Evolutionary conservation across 1,140 invertebrate genomes (phyloP).

Genomic region (Ditylenchus dipsaci): DNA sequence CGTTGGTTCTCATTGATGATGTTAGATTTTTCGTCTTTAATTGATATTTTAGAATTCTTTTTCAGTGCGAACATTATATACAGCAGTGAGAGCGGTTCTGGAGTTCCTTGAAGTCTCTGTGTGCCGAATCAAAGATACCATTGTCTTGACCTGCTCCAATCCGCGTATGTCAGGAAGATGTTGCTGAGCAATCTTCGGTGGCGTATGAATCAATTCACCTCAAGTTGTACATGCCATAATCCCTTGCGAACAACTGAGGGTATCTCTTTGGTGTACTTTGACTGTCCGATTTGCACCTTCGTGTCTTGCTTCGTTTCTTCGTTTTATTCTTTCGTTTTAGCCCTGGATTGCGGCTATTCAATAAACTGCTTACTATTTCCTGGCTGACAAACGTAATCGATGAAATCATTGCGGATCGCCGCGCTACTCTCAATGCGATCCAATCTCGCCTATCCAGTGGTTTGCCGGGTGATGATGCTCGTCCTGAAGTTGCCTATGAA

Average conservation of each 20-base stretch:
- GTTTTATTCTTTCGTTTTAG: neutral
- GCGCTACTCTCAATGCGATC: constrained; percentile 3
- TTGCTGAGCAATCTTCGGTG: neutral
- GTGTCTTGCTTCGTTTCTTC: too few relatives aligned
- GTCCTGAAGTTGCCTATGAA: neutral
- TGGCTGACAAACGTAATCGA: neutral
- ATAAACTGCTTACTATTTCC: neutral
- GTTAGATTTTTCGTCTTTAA: neutral
- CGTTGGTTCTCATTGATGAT: neutral
- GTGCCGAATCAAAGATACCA: neutral
- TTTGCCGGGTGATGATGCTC: neutral
- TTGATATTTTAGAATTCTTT: neutral
- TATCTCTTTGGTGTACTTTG: neutral
- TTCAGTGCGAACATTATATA: constrained; percentile 5
- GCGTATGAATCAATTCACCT: neutral
- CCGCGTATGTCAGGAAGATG: neutral
- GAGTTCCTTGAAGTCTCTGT: neutral
- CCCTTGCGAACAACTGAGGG: neutral
- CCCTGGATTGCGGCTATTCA: neutral
- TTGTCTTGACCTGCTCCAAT: constrained; percentile 8
- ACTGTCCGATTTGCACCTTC: too few relatives aligned
- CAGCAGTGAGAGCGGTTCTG: neutral
- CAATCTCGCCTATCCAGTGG: constrained; percentile 1
- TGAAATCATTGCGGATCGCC: neutral
- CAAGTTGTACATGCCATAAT: neutral